These are phyloP conservation scores for Crenichthys baileyi DNA, from an alignment of 2,797 vertebrate genomes.

Conservation along the genomic window DNA sequence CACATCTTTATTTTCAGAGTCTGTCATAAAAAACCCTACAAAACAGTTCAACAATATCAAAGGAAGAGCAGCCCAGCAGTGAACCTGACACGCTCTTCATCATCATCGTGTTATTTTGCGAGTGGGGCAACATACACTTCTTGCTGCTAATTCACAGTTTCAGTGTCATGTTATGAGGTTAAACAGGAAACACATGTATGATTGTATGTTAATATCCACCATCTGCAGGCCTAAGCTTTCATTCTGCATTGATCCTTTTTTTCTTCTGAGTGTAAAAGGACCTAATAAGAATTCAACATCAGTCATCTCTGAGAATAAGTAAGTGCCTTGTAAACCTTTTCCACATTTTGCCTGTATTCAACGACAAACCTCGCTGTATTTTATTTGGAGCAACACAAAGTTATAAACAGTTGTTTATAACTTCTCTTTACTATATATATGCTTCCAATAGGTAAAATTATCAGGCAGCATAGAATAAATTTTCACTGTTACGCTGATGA, in stretches of 20 bases:
- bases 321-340: neutral
- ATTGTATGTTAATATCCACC: neutral
- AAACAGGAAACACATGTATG: conserved; percentile 21
- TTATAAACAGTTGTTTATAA: too few relatives aligned
- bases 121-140: conserved; percentile 3
- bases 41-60: conserved; percentile 21
- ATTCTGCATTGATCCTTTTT: neutral
- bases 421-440: too few relatives aligned
- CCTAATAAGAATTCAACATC: neutral
- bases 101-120: conserved; percentile 18
- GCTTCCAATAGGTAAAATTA: too few relatives aligned
- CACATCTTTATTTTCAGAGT: conserved; percentile 29
- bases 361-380: neutral
- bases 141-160: conserved; percentile 6
- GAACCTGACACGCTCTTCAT: conserved; percentile 15
- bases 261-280: neutral
- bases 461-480: too few relatives aligned
- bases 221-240: conserved; percentile 3
- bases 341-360: too few relatives aligned
- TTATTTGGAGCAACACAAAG: neutral
- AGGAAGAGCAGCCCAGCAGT: conserved; percentile 18
- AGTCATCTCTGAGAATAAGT: neutral
- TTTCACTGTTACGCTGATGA: too few relatives aligned
- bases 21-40: conserved; percentile 24
- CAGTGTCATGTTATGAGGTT: conserved; percentile 9